Percentiles rank a stretch among this genome's conserved stretches.
Conservation (phyloP, 2,888 invertebrate species). For the Azorinus chamasolen region DNA sequence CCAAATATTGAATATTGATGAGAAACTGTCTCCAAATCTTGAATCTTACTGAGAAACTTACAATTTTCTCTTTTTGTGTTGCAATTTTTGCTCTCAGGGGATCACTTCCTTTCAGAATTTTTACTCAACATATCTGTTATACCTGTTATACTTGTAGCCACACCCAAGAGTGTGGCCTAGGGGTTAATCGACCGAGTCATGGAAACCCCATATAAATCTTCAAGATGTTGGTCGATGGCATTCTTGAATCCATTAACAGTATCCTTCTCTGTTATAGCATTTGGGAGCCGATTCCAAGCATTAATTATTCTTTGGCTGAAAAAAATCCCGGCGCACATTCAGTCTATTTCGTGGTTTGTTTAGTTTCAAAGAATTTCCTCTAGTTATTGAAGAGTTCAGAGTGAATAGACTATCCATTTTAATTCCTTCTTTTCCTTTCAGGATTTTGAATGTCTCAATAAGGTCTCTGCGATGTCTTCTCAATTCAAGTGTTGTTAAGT, state of each 20-base stretch:
- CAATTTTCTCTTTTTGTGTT: too few species aligned
- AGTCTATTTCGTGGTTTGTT: conserved; percentile 5
- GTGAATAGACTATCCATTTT: neutral
- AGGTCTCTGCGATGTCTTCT: conserved; percentile 11
- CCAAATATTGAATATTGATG: too few species aligned
- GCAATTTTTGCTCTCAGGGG: too few species aligned
- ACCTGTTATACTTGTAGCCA: too few species aligned
- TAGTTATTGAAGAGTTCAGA: conserved; percentile 1
- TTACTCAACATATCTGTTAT: too few species aligned
- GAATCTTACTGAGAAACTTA: too few species aligned
- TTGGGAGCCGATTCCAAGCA: conserved; percentile 9
- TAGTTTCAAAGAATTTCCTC: conserved; percentile 22
- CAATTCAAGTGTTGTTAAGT: conserved; percentile 11
- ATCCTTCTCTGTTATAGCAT: neutral
- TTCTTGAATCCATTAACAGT: conserved; percentile 15
- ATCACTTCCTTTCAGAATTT: too few species aligned
- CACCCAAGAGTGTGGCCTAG: too few species aligned
- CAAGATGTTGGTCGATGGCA: conserved; percentile 10
- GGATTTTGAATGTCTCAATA: conserved; percentile 22
- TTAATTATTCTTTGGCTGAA: conserved; percentile 1
- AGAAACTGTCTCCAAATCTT: too few species aligned
- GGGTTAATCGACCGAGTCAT: conserved; percentile 1
- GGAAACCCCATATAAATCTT: conserved; percentile 14
- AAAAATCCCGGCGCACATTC: neutral
- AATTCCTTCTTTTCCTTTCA: conserved; percentile 16